Base-by-base conservation (phyloP, 2,888 invertebrate species). In the Caenorhabditis panamensis region DNA sequence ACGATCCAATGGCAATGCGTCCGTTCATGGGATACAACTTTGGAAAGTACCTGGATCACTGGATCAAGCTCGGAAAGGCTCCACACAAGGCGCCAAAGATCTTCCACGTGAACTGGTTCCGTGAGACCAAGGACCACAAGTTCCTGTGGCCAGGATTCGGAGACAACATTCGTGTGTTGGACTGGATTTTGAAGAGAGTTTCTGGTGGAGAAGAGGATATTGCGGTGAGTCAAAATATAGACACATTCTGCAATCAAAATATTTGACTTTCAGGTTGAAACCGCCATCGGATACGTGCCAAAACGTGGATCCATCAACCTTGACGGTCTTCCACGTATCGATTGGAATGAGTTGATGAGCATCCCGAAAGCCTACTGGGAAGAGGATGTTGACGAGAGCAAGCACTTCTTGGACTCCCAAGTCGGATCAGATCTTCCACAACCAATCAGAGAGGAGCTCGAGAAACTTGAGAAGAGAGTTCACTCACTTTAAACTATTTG, bases 1-100 rank as follows among this genome's bases (percentile, higher is more conserved):
- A 98, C 92, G 99, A 99, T 92, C 98, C 99, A 11, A 97, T 99
- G 92, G 99, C 99, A 0, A 99, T 99, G 98, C 93, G 98, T 59
- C 98, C 99, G 9, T 99, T 99, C 94, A 97, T 99, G 92, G 98
- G 98, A 0, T 99, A 99, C 93, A 99, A 99, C 93, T 97, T 98
- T 91, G 98, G 98, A 2, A 93, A 96, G 89, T 99, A 99, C 92
- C 93, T 99, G 24, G 92, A 94, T 13, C 98, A 99, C 92, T 99
- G 99, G 98, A 92, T 98, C 85, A 95, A 94, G 86, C 95, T 99
- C 51, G 79, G 88, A 54, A 81, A 86, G 59, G 75, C 81, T 6
- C 82, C 78, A n/a, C 79, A 84, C 59, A 84, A 82, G 81, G 93
- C 97, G 88, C 99, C 99, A 1, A 95, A 95, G 92, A 95, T 99